These are phyloP conservation scores for Xiphorhynchus erythropygius DNA, from an alignment of 2,797 vertebrate genomes.

Conservation along the genomic window DNA sequence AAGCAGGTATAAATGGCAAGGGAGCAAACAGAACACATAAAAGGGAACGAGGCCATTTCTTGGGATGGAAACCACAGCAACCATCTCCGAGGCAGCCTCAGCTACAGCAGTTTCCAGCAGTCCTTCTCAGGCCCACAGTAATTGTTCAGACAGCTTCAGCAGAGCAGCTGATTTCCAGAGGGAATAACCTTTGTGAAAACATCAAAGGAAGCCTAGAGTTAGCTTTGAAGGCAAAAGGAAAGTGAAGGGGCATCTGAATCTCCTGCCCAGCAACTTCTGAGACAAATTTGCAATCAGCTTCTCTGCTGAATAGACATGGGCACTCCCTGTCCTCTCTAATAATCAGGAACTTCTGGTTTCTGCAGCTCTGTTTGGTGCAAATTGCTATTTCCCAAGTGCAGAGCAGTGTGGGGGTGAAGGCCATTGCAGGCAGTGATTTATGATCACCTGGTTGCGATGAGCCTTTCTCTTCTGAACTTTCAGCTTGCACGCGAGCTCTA, in stretches of 20 bases:
- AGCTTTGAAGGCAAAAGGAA: not conserved
- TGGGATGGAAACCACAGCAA: not conserved
- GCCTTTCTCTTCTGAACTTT: not conserved
- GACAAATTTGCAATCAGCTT: not conserved
- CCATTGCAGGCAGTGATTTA: not conserved
- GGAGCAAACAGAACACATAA: not conserved
- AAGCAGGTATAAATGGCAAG: not conserved
- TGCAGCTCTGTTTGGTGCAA: not conserved
- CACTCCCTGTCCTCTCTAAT: not conserved
- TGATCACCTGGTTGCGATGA: not conserved
- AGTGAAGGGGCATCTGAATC: not conserved
- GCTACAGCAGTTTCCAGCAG: not conserved
- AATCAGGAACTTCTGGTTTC: not conserved
- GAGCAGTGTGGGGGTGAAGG: not conserved
- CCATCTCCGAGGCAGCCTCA: not conserved
- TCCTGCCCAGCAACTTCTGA: not conserved
- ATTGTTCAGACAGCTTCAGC: not conserved
- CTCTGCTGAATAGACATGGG: not conserved
- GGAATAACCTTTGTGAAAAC: not conserved
- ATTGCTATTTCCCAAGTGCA: not conserved
- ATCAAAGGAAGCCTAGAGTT: not conserved
- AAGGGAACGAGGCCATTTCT: fast-evolving
- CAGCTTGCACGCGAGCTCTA: fast-evolving
- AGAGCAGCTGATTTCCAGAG: not conserved
- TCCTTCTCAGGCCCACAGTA: not conserved